These are phyloP conservation scores for Patiria pectinifera DNA, from an alignment of 53 echinoderm and acorn worm genomes.

Conservation along the genomic window DNA sequence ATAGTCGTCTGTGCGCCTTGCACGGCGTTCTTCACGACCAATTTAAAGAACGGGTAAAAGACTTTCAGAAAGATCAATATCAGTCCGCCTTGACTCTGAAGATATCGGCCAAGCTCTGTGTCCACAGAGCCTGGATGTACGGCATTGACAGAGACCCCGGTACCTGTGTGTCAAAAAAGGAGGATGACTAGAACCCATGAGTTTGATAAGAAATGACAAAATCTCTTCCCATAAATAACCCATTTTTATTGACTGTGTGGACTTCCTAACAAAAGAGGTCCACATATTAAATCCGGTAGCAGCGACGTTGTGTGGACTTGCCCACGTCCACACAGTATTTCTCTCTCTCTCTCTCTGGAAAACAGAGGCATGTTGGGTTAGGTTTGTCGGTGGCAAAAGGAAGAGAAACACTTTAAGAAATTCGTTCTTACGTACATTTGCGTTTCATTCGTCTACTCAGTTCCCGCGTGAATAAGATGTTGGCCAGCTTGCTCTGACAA, in stretches of 20 bases:
- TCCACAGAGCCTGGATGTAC: slow-evolving; percentile 40
- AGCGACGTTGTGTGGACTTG: too few species aligned
- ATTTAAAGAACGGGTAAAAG: slow-evolving; percentile 67
- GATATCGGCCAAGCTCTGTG: slow-evolving; percentile 29
- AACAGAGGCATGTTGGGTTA: too few species aligned
- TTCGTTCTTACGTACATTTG: slow-evolving; percentile 8
- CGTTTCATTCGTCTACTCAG: slow-evolving; percentile 71
- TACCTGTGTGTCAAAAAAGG: slow-evolving; percentile 16
- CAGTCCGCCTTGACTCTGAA: neutral
- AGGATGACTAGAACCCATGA: neutral
- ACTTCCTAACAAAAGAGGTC: too few species aligned
- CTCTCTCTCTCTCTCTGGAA: too few species aligned
- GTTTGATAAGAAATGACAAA: neutral
- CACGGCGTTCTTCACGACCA: slow-evolving; percentile 75
- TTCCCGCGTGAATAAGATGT: slow-evolving; percentile 75
- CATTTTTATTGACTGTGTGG: too few species aligned
- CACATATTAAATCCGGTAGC: too few species aligned
- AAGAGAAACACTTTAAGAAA: too few species aligned
- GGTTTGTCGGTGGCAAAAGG: too few species aligned
- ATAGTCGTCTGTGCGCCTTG: slow-evolving; percentile 88
- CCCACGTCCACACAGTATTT: too few species aligned
- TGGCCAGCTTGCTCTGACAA: slow-evolving; percentile 80
- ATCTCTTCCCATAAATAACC: too few species aligned
- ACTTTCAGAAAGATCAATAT: slow-evolving; percentile 5
- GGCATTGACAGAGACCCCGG: slow-evolving; percentile 19